These are phyloP conservation scores for Oryzias dopingdopingensis DNA, from an alignment of 2,797 vertebrate species.

Conservation along the genomic window DNA sequence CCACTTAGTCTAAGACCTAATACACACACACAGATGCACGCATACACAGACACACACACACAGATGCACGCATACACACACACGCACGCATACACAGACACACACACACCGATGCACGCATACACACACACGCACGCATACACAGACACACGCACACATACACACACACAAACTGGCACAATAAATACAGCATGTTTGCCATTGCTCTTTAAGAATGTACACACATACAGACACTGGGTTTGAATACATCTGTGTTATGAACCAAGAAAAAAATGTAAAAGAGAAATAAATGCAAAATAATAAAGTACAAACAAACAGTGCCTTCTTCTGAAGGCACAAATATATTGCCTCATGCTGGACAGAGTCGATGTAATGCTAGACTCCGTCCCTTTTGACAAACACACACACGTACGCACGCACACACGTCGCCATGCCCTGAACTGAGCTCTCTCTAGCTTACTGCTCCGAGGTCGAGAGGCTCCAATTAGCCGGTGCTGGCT, in stretches of 20 bases:
- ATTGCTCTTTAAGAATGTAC: neutral
- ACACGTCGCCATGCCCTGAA: conserved; percentile 29
- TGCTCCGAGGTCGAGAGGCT: conserved; percentile 59
- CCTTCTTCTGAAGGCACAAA: conserved; percentile 8
- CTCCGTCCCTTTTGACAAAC: conserved; percentile 20
- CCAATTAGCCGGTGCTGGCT: conserved; percentile 58
- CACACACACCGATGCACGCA: conserved; percentile 30
- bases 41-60: conserved; percentile 24
- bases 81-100: neutral
- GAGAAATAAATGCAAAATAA: conserved; percentile 3
- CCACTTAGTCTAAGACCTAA: conserved; percentile 58
- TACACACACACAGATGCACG: conserved; percentile 36
- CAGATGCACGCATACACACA: conserved; percentile 19
- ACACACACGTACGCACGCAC: conserved; percentile 8
- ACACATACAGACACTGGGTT: conserved; percentile 27
- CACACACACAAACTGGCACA: conserved; percentile 24
- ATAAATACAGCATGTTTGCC: neutral
- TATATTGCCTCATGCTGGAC: conserved; percentile 4
- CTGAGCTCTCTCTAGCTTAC: conserved; percentile 46
- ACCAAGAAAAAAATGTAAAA: neutral
- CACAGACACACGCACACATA: neutral
- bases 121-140: conserved; percentile 13
- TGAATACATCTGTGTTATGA: conserved; percentile 13
- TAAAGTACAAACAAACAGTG: conserved; percentile 9
- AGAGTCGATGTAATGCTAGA: conserved; percentile 19